These are phyloP conservation scores for Rhodinocichla rosea DNA, from an alignment of 2,113 vertebrate genomes.

Conservation along the genomic window DNA sequence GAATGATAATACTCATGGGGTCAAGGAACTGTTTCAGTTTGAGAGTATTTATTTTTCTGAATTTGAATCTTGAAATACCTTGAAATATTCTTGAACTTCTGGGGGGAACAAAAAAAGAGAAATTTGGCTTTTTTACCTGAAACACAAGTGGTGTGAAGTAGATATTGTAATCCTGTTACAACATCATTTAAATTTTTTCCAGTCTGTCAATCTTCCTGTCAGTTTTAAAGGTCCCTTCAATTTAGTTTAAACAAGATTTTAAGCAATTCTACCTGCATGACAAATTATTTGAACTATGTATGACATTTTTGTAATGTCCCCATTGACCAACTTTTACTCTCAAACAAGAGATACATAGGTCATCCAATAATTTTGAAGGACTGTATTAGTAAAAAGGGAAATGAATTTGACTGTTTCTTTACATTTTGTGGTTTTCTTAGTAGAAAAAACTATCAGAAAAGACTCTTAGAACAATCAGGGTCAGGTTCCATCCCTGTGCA, in stretches of 20 bases:
- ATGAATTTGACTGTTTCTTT: background rate
- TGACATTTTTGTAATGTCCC: background rate
- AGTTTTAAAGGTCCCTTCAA: background rate
- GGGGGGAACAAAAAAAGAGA: background rate
- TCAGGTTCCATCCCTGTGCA: background rate
- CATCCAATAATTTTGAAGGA: background rate
- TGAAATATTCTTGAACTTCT: background rate
- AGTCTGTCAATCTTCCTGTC: background rate
- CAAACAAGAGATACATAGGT: background rate
- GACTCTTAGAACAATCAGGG: background rate
- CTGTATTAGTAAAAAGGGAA: background rate
- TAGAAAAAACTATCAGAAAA: background rate
- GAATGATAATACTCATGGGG: background rate
- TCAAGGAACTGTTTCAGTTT: background rate
- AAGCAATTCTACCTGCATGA: background rate
- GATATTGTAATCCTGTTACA: background rate
- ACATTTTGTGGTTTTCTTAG: background rate
- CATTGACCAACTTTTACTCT: background rate
- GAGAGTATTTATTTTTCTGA: background rate
- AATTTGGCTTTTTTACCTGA: background rate
- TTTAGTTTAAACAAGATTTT: background rate
- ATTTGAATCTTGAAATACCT: background rate
- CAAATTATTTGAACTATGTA: background rate
- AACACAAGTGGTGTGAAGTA: background rate
- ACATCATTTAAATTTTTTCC: background rate